Percentiles rank a stretch among this genome's conserved stretches.
phyloP scores from a whole-genome alignment of 1,140 invertebrate genomes.

The Macrostomum lignano region DNA sequence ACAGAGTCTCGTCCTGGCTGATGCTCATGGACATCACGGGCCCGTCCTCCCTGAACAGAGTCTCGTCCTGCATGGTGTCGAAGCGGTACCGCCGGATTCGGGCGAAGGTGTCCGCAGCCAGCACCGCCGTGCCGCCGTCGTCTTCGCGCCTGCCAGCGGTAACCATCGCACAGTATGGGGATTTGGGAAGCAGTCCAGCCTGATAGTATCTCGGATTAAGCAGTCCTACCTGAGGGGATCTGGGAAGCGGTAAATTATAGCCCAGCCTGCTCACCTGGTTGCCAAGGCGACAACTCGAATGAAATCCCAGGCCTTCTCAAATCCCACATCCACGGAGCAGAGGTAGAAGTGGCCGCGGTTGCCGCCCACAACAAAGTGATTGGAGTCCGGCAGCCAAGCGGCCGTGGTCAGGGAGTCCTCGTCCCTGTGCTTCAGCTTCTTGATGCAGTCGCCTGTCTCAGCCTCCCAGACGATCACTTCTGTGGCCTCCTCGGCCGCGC shows the following conservation, averaged over 20 bases:
- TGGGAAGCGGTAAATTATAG: conserved; percentile 32
- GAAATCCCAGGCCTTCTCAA: conserved; percentile 9
- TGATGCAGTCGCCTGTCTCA: conserved; percentile 30
- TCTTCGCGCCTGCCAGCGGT: no score
- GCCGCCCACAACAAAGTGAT: conserved; percentile 68
- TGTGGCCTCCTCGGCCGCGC: conserved; percentile 76
- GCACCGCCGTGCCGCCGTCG: conserved; percentile 60
- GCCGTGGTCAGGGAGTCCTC: conserved; percentile 78
- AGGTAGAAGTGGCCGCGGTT: conserved; percentile 81
- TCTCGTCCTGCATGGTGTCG: no score
- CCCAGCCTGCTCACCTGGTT: background rate
- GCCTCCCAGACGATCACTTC: conserved; percentile 84
- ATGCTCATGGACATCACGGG: conserved; percentile 70
- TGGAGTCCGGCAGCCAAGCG: conserved; percentile 63
- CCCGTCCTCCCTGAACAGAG: no score
- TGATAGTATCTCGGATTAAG: no score
- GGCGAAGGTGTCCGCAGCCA: conserved; percentile 85
- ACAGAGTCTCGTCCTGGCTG: conserved; percentile 49
- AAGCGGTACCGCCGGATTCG: conserved; percentile 67
- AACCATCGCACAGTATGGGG: no score
- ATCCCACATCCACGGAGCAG: conserved; percentile 63
- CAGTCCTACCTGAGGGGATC: conserved; percentile 4
- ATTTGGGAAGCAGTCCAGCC: background rate
- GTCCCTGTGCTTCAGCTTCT: conserved; percentile 33
- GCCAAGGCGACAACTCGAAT: background rate